phyloP scores from a whole-genome alignment of 2,797 vertebrate species.

The Capromys pilorides region DNA sequence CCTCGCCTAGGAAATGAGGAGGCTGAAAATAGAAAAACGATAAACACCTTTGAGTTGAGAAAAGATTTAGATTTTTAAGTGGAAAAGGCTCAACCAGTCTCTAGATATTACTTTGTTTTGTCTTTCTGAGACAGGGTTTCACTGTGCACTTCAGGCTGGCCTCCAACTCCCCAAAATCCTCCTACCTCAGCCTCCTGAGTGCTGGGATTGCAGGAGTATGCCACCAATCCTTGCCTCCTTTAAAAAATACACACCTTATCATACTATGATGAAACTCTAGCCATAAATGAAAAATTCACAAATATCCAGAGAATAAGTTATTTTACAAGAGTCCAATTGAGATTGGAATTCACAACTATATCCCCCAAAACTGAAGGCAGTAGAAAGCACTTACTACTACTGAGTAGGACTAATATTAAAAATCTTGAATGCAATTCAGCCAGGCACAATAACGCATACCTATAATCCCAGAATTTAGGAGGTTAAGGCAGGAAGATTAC shows the following conservation, averaged over 20 bases:
- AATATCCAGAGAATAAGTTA: constrained; percentile 18
- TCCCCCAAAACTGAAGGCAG: constrained; percentile 41
- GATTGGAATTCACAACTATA: neutral
- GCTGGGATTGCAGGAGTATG: neutral
- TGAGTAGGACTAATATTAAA: constrained; percentile 33
- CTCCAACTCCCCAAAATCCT: neutral
- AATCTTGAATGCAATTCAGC: neutral
- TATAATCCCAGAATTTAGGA: no score
- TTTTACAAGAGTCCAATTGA: constrained; percentile 27
- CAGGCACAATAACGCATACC: neutral
- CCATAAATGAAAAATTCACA: constrained; percentile 41
- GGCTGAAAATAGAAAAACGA: constrained; percentile 34
- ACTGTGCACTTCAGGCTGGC: neutral
- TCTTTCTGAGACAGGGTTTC: neutral
- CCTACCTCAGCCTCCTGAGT: neutral
- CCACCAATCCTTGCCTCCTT: neutral
- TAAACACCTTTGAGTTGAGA: neutral
- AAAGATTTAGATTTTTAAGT: constrained; percentile 32
- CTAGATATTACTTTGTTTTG: neutral
- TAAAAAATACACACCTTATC: neutral
- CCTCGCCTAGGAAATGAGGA: constrained; percentile 20
- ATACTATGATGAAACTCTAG: constrained; percentile 23
- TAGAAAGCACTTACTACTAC: neutral
- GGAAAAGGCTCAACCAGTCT: neutral
- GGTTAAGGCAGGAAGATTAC: no score